These are phyloP conservation scores for Drosophila testacea DNA, from an alignment of 2,888 invertebrate species.

Conservation along the genomic window DNA sequence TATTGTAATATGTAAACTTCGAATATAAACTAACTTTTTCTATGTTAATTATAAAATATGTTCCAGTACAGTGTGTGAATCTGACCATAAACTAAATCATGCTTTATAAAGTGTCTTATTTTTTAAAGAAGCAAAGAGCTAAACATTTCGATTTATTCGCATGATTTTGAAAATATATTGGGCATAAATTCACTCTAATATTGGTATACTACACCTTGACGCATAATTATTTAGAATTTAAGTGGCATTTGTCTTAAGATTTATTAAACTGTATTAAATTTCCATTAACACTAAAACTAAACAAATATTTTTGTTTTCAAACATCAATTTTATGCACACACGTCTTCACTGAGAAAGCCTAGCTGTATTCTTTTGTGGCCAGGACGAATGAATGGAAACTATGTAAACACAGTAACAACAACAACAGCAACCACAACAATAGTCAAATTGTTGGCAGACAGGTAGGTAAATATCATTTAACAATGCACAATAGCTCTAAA, in stretches of 20 bases:
- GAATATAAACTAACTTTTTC: background rate
- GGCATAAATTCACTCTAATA: background rate
- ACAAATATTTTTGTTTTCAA: constrained; percentile 55
- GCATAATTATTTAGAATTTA: constrained; percentile 27
- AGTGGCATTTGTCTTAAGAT: constrained; percentile 57
- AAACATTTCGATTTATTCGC: background rate
- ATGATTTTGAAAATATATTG: background rate
- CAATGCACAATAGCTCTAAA: constrained; percentile 67
- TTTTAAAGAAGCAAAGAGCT: background rate
- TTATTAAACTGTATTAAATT: constrained; percentile 76
- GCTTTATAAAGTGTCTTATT: background rate
- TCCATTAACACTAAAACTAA: constrained; percentile 71
- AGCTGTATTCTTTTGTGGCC: constrained; percentile 29
- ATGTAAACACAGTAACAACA: constrained; percentile 27
- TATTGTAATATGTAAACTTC: background rate
- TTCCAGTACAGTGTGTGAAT: background rate
- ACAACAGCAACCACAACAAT: constrained; percentile 22
- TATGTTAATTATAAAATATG: background rate
- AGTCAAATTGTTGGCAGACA: constrained; percentile 7
- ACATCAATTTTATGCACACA: constrained; percentile 12
- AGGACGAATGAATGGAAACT: constrained; percentile 18
- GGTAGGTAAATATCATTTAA: constrained; percentile 55
- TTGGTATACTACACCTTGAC: background rate
- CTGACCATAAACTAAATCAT: background rate
- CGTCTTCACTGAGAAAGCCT: background rate